A percentile compares a stretch with the other conserved stretches of the same genome.
Evolutionary conservation across 2,888 invertebrate genomes (phyloP).

Genomic region (Hermodice carunculata): DNA sequence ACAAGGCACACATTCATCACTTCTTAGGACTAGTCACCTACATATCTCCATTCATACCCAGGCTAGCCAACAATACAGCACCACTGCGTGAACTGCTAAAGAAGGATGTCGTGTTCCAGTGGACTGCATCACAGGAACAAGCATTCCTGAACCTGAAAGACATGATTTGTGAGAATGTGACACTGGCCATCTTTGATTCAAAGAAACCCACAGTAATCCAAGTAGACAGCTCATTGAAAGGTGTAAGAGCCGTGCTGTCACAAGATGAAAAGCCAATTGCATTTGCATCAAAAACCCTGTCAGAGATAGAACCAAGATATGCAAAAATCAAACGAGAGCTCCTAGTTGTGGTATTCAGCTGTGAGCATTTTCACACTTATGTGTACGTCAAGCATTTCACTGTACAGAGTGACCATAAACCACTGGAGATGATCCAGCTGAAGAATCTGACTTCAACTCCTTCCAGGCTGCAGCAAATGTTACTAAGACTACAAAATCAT

Average conservation of each 20-base stretch:
- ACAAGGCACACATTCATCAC: constrained; percentile 23
- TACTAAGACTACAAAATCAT: constrained; percentile 20
- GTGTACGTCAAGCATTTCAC: constrained; percentile 23
- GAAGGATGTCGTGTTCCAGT: constrained; percentile 21
- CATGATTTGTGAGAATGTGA: too few relatives aligned
- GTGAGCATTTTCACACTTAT: constrained; percentile 32
- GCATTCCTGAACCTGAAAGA: too few relatives aligned
- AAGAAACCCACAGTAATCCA: too few relatives aligned
- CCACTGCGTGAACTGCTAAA: constrained; percentile 26
- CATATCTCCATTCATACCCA: constrained; percentile 24
- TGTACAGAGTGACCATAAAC: constrained; percentile 31
- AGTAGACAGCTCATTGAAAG: too few relatives aligned
- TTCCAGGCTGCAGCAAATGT: constrained; percentile 29
- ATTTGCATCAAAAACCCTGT: constrained; percentile 26
- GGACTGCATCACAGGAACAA: too few relatives aligned
- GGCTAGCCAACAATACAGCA: constrained; percentile 2
- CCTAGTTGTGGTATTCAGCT: constrained; percentile 33
- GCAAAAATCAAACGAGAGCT: constrained; percentile 35
- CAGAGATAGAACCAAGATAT: constrained; percentile 25
- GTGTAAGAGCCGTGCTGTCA: too few relatives aligned
- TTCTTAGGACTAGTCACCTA: constrained; percentile 34
- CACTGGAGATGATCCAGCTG: constrained; percentile 30
- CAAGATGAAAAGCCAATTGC: too few relatives aligned
- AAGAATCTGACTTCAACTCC: constrained; percentile 36
- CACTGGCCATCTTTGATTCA: too few relatives aligned